Conservation (phyloP, 2,797 vertebrate genomes). For the Manis pentadactyla region DNA sequence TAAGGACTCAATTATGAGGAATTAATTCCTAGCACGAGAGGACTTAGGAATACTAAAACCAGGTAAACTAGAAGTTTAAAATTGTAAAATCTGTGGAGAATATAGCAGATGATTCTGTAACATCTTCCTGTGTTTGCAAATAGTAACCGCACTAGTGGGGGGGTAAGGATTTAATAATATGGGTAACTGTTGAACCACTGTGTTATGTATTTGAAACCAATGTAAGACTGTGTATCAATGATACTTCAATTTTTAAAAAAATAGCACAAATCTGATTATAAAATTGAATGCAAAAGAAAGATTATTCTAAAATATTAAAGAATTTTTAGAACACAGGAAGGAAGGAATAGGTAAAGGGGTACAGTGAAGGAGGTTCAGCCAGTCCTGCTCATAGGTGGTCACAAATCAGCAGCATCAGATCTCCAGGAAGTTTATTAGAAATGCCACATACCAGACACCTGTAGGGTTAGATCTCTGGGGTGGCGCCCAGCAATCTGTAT, state of each 20-base stretch:
- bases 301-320: background rate
- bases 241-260: background rate
- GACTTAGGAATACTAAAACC: background rate
- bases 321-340: background rate
- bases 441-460: too few species aligned
- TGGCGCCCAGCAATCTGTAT: background rate
- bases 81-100: too few species aligned
- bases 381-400: background rate
- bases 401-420: background rate
- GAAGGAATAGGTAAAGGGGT: background rate
- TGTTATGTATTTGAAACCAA: too few species aligned
- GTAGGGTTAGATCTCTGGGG: background rate
- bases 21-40: background rate
- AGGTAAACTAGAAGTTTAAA: background rate
- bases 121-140: too few species aligned
- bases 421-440: background rate
- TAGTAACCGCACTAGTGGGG: too few species aligned
- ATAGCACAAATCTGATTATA: background rate
- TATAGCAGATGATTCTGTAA: too few species aligned
- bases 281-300: background rate
- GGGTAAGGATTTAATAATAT: too few species aligned
- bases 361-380: background rate
- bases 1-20: background rate
- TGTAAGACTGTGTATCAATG: too few species aligned
- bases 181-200: too few species aligned